A percentile compares a stretch with the other conserved stretches of the same genome.
These are phyloP conservation scores for Calonectris borealis DNA, from an alignment of 2,113 vertebrate genomes.

Conservation along the genomic window DNA sequence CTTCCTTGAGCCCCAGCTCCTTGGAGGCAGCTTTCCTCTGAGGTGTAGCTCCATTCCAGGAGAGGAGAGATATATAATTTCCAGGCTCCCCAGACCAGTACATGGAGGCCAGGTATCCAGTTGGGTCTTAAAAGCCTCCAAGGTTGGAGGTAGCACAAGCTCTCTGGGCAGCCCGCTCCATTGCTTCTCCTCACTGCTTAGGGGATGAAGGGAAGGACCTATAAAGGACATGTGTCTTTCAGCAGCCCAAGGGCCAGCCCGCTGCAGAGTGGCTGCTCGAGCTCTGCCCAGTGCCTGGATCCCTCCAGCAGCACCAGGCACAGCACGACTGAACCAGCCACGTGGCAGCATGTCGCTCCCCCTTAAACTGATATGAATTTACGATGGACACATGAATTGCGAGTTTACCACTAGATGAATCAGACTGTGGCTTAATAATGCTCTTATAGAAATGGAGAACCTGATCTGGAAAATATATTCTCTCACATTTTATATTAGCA, in stretches of 20 bases:
- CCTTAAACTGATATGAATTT: not conserved
- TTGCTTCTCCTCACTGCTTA: not conserved
- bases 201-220: not conserved
- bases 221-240: fast-evolving
- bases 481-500: not conserved
- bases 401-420: not conserved
- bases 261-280: not conserved
- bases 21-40: not conserved
- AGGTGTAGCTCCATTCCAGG: not conserved
- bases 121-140: not conserved
- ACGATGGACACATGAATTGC: not conserved
- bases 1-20: not conserved
- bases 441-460: not conserved
- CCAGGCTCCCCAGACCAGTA: not conserved
- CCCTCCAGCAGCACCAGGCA: not conserved
- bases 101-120: not conserved
- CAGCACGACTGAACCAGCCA: not conserved
- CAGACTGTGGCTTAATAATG: not conserved
- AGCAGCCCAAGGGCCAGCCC: not conserved
- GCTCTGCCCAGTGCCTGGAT: not conserved
- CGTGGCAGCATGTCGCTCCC: fast-evolving
- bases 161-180: not conserved
- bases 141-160: not conserved
- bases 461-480: not conserved
- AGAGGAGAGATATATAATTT: not conserved